phyloP scores from a whole-genome alignment of 2,113 vertebrate species.

The Stegastes partitus region DNA sequence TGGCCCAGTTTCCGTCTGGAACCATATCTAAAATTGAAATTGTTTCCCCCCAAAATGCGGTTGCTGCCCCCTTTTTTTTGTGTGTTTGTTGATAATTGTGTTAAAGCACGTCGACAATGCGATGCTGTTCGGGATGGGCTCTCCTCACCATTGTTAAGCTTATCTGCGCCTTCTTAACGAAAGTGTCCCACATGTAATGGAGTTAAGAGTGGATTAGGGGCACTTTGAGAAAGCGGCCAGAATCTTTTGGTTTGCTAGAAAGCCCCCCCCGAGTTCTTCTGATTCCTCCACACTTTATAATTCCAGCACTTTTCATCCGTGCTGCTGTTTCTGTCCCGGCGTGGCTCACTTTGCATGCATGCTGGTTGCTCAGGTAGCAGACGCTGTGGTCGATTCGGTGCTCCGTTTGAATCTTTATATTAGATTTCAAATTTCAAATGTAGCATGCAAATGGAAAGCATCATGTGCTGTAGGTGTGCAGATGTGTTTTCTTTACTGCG shows the following conservation, averaged over 20 bases:
- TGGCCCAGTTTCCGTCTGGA: conserved; percentile 81
- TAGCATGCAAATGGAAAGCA: background rate
- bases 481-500: background rate
- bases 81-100: conserved; percentile 70
- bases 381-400: conserved; percentile 9
- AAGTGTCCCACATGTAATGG: conserved; percentile 67
- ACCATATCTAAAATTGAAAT: conserved; percentile 77
- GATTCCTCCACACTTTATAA: conserved; percentile 34
- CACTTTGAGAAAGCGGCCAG: conserved; percentile 47
- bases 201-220: conserved; percentile 71
- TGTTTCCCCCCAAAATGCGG: conserved; percentile 44
- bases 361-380: conserved; percentile 35
- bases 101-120: conserved; percentile 31
- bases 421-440: background rate
- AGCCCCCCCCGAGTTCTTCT: conserved; percentile 26
- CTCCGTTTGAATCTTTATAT: conserved; percentile 10
- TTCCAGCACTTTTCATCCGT: conserved; percentile 48
- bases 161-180: conserved; percentile 55
- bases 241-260: conserved; percentile 70
- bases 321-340: conserved; percentile 32
- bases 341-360: conserved; percentile 44
- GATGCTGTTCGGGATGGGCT: conserved; percentile 47
- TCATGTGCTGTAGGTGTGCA: background rate
- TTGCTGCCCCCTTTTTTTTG: conserved; percentile 61
- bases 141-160: conserved; percentile 58